Conservation (phyloP, 1,140 invertebrate species). For the Trissolcus basalis region DNA sequence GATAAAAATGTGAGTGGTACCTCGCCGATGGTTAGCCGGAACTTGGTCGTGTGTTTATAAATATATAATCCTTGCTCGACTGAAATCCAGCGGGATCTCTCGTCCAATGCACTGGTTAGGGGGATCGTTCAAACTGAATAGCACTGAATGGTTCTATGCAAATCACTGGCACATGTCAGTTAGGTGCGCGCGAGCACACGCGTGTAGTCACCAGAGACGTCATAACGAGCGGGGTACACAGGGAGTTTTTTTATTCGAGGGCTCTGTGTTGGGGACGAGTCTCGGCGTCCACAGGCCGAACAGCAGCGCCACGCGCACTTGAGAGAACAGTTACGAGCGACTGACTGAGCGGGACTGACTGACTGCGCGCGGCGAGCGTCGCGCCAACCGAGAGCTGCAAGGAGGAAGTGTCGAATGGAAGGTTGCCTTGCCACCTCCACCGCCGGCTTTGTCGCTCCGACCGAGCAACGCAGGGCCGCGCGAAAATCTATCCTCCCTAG, state of each 20-base stretch:
- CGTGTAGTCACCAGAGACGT: slow-evolving; percentile 9
- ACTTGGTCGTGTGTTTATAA: no score
- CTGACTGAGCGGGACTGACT: slow-evolving; percentile 31
- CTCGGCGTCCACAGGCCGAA: slow-evolving; percentile 6
- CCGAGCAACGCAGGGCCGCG: background rate
- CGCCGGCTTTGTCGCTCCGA: slow-evolving; percentile 16
- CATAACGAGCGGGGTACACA: slow-evolving; percentile 16
- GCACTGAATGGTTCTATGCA: background rate
- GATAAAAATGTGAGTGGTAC: no score
- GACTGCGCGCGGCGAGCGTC: slow-evolving; percentile 12
- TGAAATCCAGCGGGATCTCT: no score
- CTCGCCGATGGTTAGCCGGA: no score
- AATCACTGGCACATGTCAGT: slow-evolving; percentile 20
- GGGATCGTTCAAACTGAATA: no score
- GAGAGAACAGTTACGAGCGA: slow-evolving; percentile 7
- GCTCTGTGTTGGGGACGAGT: background rate
- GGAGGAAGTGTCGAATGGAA: slow-evolving; percentile 48
- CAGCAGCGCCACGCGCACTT: slow-evolving; percentile 28
- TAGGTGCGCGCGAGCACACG: slow-evolving; percentile 24
- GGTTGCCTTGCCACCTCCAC: slow-evolving; percentile 51
- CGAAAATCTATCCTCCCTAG: no score
- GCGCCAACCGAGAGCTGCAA: slow-evolving; percentile 13
- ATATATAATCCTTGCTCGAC: no score
- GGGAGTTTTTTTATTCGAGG: background rate
- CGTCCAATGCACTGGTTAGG: no score